Conservation (phyloP, 2,888 invertebrate genomes). For the Polietes domitor region DNA sequence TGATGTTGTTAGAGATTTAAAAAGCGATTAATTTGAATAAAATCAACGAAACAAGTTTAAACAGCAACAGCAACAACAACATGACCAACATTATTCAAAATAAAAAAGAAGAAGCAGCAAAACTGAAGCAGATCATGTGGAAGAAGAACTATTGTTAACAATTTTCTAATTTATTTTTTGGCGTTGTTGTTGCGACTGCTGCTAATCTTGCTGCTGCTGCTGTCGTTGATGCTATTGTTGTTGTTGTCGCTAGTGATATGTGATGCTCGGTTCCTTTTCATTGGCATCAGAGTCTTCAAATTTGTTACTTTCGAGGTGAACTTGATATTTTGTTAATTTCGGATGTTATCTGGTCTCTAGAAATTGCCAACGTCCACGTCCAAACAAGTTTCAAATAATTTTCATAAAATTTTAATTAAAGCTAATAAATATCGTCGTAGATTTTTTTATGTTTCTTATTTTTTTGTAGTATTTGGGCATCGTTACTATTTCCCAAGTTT, state of each 20-base stretch:
- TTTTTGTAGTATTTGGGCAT: slow-evolving; percentile 9
- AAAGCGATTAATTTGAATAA: slow-evolving; percentile 12
- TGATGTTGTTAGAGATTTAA: slow-evolving; percentile 2
- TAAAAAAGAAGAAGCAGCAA: not conserved
- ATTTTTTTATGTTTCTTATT: slow-evolving; percentile 7
- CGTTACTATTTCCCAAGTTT: too few relatives aligned
- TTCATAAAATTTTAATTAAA: slow-evolving; percentile 50
- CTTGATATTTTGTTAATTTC: slow-evolving; percentile 70
- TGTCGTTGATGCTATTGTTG: too few relatives aligned
- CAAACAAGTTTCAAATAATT: slow-evolving; percentile 55
- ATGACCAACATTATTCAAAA: slow-evolving; percentile 12
- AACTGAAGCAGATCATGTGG: slow-evolving; percentile 7
- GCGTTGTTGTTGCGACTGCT: not conserved
- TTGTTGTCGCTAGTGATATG: not conserved
- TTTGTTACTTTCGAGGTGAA: slow-evolving; percentile 77
- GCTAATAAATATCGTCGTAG: slow-evolving; percentile 3
- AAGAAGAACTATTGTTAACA: slow-evolving; percentile 4
- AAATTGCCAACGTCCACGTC: slow-evolving; percentile 32
- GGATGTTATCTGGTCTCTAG: slow-evolving; percentile 42
- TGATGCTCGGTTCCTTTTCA: not conserved
- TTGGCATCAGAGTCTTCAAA: slow-evolving; percentile 66
- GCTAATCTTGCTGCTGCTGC: too few relatives aligned
- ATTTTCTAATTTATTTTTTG: slow-evolving; percentile 12
- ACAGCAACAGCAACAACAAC: slow-evolving; percentile 4
- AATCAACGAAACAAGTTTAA: not conserved